Evolutionary conservation across 2,113 vertebrate species (phyloP).

Genomic region (Calidris pugnax): DNA sequence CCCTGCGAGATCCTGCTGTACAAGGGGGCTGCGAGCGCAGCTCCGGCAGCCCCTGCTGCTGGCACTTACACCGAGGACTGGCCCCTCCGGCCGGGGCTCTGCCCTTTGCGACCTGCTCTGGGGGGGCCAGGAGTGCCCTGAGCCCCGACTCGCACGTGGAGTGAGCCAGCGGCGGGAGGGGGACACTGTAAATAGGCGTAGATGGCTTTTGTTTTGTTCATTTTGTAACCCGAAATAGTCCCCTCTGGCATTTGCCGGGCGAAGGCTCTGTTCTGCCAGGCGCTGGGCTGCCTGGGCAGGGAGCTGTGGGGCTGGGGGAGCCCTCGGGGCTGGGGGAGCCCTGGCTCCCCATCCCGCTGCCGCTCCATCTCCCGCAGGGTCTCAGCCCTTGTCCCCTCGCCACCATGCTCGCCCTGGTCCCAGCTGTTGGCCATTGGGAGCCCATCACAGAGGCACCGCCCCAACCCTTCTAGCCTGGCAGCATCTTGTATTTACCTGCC

Average conservation of each 20-base stretch:
- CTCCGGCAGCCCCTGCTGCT: neutral
- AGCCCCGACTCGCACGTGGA: fast-evolving
- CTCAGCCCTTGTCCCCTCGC: fast-evolving
- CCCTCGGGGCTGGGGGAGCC: too few relatives aligned
- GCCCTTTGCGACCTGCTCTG: neutral
- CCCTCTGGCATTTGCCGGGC: neutral
- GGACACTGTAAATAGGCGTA: constrained; percentile 16
- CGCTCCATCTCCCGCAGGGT: fast-evolving
- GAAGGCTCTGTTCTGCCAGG: neutral
- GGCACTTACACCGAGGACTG: neutral
- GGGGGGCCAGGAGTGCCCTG: fast-evolving
- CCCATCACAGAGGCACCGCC: neutral
- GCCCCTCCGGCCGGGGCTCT: neutral
- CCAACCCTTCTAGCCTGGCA: neutral
- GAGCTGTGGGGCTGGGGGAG: neutral
- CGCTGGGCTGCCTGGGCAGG: neutral
- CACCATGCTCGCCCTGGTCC: fast-evolving
- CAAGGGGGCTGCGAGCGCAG: neutral
- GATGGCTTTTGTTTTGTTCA: constrained; percentile 32
- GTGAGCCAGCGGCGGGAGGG: fast-evolving
- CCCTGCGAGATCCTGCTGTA: constrained; percentile 5
- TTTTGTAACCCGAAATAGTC: neutral
- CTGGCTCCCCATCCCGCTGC: fast-evolving
- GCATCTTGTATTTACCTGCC: constrained; percentile 14
- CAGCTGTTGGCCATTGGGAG: neutral